phyloP scores from a whole-genome alignment of 2,888 invertebrate species.

The Bembecia ichneumoniformis region DNA sequence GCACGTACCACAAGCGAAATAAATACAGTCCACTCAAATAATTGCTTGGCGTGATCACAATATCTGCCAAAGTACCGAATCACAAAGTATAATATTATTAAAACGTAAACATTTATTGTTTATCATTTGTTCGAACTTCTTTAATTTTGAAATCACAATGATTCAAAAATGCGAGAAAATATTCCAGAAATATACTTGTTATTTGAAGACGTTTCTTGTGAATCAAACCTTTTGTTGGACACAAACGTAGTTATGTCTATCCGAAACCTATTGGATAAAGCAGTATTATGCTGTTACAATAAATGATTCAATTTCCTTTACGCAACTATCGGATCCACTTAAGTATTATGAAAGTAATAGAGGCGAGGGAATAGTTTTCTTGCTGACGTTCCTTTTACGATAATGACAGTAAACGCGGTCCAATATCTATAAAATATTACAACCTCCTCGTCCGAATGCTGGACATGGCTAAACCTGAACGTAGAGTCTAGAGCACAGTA shows the following conservation, averaged over 20 bases:
- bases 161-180: no score
- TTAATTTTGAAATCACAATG: no score
- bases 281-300: slow-evolving; percentile 63
- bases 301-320: slow-evolving; percentile 70
- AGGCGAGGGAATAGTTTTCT: slow-evolving; percentile 67
- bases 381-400: slow-evolving; percentile 71
- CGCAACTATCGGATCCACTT: slow-evolving; percentile 68
- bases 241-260: slow-evolving; percentile 47
- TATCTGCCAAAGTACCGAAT: no score
- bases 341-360: slow-evolving; percentile 70
- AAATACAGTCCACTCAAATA: no score
- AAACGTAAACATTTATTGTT: no score
- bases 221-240: slow-evolving; percentile 29
- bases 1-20: no score
- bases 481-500: not conserved
- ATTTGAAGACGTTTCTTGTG: not conserved
- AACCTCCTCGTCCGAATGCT: slow-evolving; percentile 27
- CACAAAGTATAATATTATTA: no score
- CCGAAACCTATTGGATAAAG: slow-evolving; percentile 60
- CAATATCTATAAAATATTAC: slow-evolving; percentile 69
- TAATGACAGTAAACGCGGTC: slow-evolving; percentile 68
- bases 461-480: slow-evolving; percentile 18
- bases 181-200: no score
- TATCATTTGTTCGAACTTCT: no score
- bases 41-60: no score